Evolutionary conservation across 2,113 vertebrate species (phyloP).

Genomic region (Catharus minimus): DNA sequence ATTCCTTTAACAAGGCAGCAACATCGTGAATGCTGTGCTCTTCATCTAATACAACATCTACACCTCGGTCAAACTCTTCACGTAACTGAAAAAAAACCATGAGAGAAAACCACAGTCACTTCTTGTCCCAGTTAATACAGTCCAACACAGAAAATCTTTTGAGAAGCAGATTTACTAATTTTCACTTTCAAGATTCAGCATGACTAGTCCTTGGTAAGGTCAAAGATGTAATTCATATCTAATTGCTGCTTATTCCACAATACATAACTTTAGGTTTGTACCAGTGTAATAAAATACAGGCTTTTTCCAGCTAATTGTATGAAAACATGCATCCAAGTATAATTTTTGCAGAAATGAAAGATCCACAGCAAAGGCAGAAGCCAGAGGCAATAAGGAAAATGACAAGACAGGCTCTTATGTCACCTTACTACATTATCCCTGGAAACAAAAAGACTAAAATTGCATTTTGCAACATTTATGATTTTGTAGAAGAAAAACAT

Average conservation of each 20-base stretch:
- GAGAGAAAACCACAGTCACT: neutral
- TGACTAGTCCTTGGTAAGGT: neutral
- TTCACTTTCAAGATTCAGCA: neutral
- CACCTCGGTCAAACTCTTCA: conserved; percentile 91
- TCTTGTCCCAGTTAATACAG: neutral
- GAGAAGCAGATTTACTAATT: neutral
- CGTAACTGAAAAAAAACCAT: conserved; percentile 82
- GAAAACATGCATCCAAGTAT: neutral
- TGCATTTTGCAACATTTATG: fast-evolving
- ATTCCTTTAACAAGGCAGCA: conserved; percentile 94
- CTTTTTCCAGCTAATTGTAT: neutral
- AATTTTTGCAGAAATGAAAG: neutral
- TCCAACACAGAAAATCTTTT: neutral
- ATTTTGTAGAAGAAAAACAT: neutral
- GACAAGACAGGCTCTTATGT: neutral
- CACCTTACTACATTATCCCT: neutral
- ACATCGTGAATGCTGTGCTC: conserved; percentile 95
- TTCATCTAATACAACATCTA: conserved; percentile 88
- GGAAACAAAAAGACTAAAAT: neutral
- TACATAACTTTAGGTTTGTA: neutral
- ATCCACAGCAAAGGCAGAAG: neutral
- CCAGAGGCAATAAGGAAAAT: neutral
- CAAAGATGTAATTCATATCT: neutral
- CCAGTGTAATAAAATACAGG: neutral
- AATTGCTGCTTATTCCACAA: neutral